phyloP scores from a whole-genome alignment of 2,797 vertebrate species.

The Melanotaenia maccullochi region DNA sequence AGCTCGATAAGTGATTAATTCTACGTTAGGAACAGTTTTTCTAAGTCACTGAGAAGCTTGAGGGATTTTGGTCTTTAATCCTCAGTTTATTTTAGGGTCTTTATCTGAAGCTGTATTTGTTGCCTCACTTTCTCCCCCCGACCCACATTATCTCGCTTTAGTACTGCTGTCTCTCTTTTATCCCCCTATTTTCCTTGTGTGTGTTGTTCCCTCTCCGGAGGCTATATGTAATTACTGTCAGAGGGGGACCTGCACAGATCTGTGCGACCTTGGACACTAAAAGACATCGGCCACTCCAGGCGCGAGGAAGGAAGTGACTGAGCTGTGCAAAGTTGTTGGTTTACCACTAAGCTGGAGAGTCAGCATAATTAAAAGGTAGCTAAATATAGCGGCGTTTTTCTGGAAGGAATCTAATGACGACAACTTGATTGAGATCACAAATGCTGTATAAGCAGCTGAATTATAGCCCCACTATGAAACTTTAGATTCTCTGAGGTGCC shows the following conservation, averaged over 20 bases:
- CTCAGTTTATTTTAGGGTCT: slow-evolving; percentile 62
- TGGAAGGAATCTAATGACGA: slow-evolving; percentile 11
- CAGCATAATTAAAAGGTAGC: slow-evolving; percentile 42
- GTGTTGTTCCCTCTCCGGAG: slow-evolving; percentile 63
- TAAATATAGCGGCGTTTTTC: slow-evolving; percentile 44
- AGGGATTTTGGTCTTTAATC: slow-evolving; percentile 67
- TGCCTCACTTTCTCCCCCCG: slow-evolving; percentile 51
- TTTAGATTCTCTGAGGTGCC: no score
- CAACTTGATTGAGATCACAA: neutral
- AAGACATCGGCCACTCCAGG: slow-evolving; percentile 71
- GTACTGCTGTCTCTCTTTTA: slow-evolving; percentile 28
- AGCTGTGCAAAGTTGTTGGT: slow-evolving; percentile 34
- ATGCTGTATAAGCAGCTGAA: neutral
- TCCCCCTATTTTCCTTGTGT: slow-evolving; percentile 44
- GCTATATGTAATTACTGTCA: slow-evolving; percentile 80
- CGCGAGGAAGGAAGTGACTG: slow-evolving; percentile 43
- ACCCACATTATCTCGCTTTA: slow-evolving; percentile 19
- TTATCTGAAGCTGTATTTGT: slow-evolving; percentile 60
- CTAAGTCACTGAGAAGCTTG: slow-evolving; percentile 61
- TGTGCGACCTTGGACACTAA: slow-evolving; percentile 75
- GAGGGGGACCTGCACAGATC: slow-evolving; percentile 73
- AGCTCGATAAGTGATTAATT: slow-evolving; percentile 64
- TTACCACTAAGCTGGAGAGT: slow-evolving; percentile 32
- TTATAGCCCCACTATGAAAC: neutral
- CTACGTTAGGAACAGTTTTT: slow-evolving; percentile 49